Evolutionary conservation across 2,113 vertebrate species (phyloP).

Genomic region (Boleophthalmus pectinirostris): DNA sequence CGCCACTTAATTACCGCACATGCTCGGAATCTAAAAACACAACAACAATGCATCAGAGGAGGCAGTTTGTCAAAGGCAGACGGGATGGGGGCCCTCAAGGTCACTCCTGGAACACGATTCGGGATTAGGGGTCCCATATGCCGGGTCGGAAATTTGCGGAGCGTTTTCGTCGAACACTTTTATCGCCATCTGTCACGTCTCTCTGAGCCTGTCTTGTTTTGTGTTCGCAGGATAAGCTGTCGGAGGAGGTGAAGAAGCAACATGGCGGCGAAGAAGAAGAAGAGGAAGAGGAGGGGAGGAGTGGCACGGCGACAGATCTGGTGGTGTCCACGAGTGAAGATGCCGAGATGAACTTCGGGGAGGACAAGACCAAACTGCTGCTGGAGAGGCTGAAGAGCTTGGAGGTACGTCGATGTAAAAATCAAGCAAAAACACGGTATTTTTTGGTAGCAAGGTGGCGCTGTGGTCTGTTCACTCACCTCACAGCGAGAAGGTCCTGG

Average conservation of each 20-base stretch:
- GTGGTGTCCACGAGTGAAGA: constrained; percentile 35
- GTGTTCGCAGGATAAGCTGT: constrained; percentile 81
- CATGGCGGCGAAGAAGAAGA: constrained; percentile 58
- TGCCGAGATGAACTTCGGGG: constrained; percentile 71
- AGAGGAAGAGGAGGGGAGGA: constrained; percentile 51
- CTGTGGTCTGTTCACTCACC: no score
- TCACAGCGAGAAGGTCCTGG: no score
- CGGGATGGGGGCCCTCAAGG: constrained; percentile 51
- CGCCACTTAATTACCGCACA: constrained; percentile 46
- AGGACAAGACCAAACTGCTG: constrained; percentile 80
- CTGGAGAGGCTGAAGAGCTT: constrained; percentile 85
- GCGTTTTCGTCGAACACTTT: constrained; percentile 18
- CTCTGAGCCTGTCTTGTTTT: constrained; percentile 24
- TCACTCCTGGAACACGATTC: constrained; percentile 57
- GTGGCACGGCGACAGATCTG: constrained; percentile 52
- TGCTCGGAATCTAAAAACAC: constrained; percentile 16
- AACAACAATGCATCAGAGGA: not conserved
- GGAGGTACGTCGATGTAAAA: constrained; percentile 76
- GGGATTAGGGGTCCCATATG: constrained; percentile 63
- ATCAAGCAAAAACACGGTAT: no score
- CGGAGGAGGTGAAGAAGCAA: constrained; percentile 80
- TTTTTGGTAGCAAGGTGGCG: no score
- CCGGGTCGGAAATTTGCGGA: constrained; percentile 22
- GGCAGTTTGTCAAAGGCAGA: constrained; percentile 12
- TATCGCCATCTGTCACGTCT: constrained; percentile 46